Evolutionary conservation across 1,140 invertebrate genomes (phyloP).

Genomic region (Meloidogyne floridensis): DNA sequence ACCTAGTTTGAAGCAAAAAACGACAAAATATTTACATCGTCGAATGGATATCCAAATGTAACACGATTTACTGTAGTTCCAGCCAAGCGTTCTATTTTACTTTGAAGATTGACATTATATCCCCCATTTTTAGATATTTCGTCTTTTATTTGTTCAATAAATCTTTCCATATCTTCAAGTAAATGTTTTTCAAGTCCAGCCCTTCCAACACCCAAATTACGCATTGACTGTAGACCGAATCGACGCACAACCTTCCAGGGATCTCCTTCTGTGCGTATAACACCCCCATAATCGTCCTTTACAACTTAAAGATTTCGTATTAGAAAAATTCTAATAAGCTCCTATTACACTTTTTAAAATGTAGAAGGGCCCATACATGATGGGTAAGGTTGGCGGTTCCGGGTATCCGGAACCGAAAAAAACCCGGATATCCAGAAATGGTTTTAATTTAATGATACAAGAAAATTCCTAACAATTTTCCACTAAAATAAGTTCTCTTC

Average conservation of each 20-base stretch:
- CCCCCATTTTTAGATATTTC: neutral
- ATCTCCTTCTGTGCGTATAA: conserved; percentile 14
- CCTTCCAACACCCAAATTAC: conserved; percentile 31
- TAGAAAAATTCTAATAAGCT: neutral
- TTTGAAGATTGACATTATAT: neutral
- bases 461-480: too few relatives aligned
- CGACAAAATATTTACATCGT: neutral
- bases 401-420: too few relatives aligned
- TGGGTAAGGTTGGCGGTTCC: too few relatives aligned
- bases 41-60: conserved; percentile 8
- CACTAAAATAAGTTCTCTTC: too few relatives aligned
- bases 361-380: too few relatives aligned
- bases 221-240: conserved; percentile 15
- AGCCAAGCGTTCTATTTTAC: neutral
- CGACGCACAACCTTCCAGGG: conserved; percentile 5
- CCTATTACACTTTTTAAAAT: too few relatives aligned
- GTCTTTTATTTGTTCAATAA: neutral
- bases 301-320: neutral
- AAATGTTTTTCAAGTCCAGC: conserved; percentile 26
- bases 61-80: neutral
- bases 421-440: too few relatives aligned
- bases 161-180: conserved; percentile 7
- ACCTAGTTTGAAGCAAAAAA: neutral
- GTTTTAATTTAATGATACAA: too few relatives aligned
- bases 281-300: neutral